Conservation (phyloP, 2,888 invertebrate species). For the Bugulina stolonifera region DNA sequence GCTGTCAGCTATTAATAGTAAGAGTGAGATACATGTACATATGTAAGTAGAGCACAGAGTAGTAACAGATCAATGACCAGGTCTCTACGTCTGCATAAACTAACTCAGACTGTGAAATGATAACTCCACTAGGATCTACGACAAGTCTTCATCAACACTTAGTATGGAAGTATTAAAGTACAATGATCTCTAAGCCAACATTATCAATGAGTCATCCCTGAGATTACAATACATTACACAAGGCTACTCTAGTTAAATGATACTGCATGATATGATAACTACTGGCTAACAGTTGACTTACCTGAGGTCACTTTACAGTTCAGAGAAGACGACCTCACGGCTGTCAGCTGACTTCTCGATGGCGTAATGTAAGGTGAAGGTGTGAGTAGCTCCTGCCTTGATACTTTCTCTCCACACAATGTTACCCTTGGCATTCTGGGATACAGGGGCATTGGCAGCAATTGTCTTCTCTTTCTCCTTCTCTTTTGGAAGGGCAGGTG, state of each 20-base stretch:
- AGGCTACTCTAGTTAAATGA: no score
- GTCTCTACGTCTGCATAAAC: no score
- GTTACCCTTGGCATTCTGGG: constrained; percentile 37
- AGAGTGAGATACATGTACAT: no score
- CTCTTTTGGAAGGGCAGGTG: neutral
- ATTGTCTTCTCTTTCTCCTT: neutral
- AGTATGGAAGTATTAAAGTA: neutral
- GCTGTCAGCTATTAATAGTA: no score
- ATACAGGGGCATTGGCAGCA: constrained; percentile 29
- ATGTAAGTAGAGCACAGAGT: no score
- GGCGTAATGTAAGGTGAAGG: constrained; percentile 37
- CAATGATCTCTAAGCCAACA: neutral
- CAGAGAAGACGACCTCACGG: constrained; percentile 30
- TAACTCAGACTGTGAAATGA: no score
- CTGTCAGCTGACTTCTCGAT: constrained; percentile 38
- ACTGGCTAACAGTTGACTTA: neutral
- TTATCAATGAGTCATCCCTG: no score
- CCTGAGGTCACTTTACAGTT: neutral
- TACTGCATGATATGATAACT: neutral
- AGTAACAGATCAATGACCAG: no score
- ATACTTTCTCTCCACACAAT: constrained; percentile 42
- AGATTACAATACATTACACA: no score
- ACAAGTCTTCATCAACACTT: no score
- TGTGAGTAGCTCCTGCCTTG: constrained; percentile 33
- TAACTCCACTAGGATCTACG: no score